Base-by-base conservation (phyloP, 1,140 invertebrate genomes). In the Cydia amplana region DNA sequence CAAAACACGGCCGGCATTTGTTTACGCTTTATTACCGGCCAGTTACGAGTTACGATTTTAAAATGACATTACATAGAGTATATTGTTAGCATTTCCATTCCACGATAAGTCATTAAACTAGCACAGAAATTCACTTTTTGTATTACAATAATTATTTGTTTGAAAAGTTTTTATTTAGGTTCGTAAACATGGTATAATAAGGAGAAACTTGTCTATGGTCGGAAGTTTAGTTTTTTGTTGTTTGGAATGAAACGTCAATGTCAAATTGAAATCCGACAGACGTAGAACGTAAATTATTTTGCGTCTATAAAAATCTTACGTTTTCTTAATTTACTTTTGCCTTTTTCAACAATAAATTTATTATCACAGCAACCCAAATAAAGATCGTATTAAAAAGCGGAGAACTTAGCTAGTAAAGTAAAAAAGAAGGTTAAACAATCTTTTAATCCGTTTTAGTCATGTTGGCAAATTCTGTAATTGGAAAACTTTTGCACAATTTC, bases 401-500 rank as follows among this genome's bases (percentile, higher is more conserved):
- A 46, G 12, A 16, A 46, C 12, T 46, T 18, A 55, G 5, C 51
- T 18, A 1, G n/a, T 51, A 6, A 51, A n/a, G 16, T 16, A 16
- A 23, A 73, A 72, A 76, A 36, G n/a, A 63, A 77, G 70, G 65
- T 63, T 67, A 73, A 77, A 77, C 72, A 77, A 72, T 65, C 9
- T 75, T 74, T 55, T 75, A 49, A 67, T 43, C 40, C 40, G 25
- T 75, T 67, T 36, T 67, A 67, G 25, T 36, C 64, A 36, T 67
- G 28, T 36, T 67, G 10, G 12, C 25, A 32, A 32, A 32, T 67
- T 32, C 14, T 32, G 25, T 67, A 67, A 67, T 40, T 67, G 64
- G 64, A 67, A 67, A 67, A 67, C 12, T 67, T 67, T 67, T 36
- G 28, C 14, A n/a, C 9, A 67, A n/a, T 67, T 67, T 67, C 28